Evolutionary conservation across 2,888 invertebrate genomes (phyloP), one percentile per base, ranked within the genome.

Genomic region (Lumbricus terrestris): DNA sequence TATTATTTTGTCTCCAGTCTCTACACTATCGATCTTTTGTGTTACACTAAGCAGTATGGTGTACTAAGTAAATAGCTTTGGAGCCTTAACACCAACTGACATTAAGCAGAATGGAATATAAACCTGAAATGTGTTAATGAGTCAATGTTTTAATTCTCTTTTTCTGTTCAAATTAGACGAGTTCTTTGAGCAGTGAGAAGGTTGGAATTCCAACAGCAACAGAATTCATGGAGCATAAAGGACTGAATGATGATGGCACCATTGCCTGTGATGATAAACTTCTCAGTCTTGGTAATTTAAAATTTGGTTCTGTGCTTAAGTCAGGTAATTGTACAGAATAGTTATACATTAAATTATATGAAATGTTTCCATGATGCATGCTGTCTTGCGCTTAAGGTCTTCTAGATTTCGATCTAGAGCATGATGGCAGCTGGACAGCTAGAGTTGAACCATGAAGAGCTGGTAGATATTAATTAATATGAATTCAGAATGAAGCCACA

Each of bases 181-280:
- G 88, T 33, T 85, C 91, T 4, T 82, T 91, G 85, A 82, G 90
- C 29, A 91, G 90, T 29, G 89, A 88, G 11, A 88, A 82, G 35
- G 90, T 82, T n/a, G 92, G 91, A 23, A 92, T 92, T 35, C 92
- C 91, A 11, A 91, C 92, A 16, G 92, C 92, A 38, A 93, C 93
- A 89, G 92, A 93, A 90, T 93, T 93, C 91, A 93, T 93, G 88
- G 91, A 92, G 0, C 95, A 96, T 89, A 95, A 93, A n/a, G 93
- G 93, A 23, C 34, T 37, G 23, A 38, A 85, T n/a, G 85, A n/a
- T 35, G 37, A 29, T 35, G 90, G 34, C 47, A 35, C 89, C 85
- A 89, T 54, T 23, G 91, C 83, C 15, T 88, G 90, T 34, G 92
- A 92, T 82, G 89, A 88, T 34, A 89, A 90, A 37, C 34, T 85